Conservation (phyloP, 1,140 invertebrate species). For the Asbolus verrucosus region DNA sequence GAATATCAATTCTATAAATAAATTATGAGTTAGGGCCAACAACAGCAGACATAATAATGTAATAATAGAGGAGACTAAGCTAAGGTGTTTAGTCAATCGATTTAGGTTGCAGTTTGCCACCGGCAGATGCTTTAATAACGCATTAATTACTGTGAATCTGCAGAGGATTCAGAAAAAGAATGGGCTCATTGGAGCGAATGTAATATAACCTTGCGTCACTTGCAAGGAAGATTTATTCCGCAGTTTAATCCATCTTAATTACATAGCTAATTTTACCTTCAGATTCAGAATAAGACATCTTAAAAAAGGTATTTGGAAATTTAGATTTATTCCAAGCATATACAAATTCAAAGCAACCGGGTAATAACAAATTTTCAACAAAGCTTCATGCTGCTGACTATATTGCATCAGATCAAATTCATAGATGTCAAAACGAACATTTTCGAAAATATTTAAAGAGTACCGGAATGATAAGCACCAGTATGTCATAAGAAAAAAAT, state of each 20-base stretch:
- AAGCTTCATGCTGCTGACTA: conserved; percentile 13
- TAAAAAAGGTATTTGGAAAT: conserved; percentile 40
- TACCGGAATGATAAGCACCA: background rate
- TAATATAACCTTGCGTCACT: conserved; percentile 55
- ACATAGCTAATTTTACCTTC: conserved; percentile 54
- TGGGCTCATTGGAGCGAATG: conserved; percentile 52
- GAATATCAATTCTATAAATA: too few relatives aligned
- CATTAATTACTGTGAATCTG: conserved; percentile 59
- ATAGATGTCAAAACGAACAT: background rate
- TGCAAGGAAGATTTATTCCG: conserved; percentile 56
- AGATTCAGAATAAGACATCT: conserved; percentile 15
- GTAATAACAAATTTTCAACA: conserved; percentile 4
- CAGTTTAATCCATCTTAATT: conserved; percentile 57
- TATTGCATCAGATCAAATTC: conserved; percentile 26
- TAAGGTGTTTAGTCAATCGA: conserved; percentile 41
- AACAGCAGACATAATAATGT: background rate
- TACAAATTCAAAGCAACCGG: conserved; percentile 15
- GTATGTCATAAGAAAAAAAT: conserved; percentile 3
- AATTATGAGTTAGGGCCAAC: too few relatives aligned
- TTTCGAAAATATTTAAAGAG: conserved; percentile 24
- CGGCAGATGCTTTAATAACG: conserved; percentile 59
- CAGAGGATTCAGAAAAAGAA: conserved; percentile 55
- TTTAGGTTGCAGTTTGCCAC: conserved; percentile 59
- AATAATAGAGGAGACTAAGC: conserved; percentile 1
- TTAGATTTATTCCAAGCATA: conserved; percentile 37